Percentiles rank a stretch among this genome's conserved stretches.
phyloP scores from a whole-genome alignment of 2,113 vertebrate genomes.

The Passer domesticus region DNA sequence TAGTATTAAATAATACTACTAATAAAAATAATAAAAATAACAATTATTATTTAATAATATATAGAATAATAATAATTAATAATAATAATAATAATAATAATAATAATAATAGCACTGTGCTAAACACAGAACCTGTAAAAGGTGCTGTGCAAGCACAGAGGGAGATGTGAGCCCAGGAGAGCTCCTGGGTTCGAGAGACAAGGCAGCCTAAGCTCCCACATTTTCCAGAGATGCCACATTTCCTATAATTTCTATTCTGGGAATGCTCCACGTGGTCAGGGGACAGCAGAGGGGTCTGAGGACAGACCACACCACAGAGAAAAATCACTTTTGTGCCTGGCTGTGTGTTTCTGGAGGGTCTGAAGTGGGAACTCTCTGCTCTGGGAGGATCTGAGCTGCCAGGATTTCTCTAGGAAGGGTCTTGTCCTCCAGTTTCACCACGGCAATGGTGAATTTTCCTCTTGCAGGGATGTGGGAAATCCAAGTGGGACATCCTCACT shows the following conservation, averaged over 20 bases:
- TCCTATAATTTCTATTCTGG: not conserved
- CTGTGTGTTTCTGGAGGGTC: not conserved
- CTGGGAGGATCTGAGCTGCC: not conserved
- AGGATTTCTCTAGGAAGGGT: not conserved
- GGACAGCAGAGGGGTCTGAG: not conserved
- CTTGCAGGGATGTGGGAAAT: not conserved
- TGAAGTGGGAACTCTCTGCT: not conserved
- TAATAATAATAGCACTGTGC: not conserved
- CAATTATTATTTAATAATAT: no score
- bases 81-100: no score
- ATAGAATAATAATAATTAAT: no score
- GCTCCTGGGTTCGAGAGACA: not conserved
- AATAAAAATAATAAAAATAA: no score
- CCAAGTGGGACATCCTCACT: not conserved
- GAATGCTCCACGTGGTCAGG: accelerated
- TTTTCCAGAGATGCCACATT: not conserved
- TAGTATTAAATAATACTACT: no score
- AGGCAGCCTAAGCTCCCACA: not conserved
- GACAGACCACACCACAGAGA: accelerated
- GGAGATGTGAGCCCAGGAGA: not conserved
- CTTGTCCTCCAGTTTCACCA: not conserved
- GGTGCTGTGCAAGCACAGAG: not conserved
- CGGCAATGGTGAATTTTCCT: accelerated
- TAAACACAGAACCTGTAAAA: not conserved
- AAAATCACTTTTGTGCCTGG: not conserved